Evolutionary conservation across 2,797 vertebrate genomes (phyloP).

Genomic region (Eospalax fontanierii): DNA sequence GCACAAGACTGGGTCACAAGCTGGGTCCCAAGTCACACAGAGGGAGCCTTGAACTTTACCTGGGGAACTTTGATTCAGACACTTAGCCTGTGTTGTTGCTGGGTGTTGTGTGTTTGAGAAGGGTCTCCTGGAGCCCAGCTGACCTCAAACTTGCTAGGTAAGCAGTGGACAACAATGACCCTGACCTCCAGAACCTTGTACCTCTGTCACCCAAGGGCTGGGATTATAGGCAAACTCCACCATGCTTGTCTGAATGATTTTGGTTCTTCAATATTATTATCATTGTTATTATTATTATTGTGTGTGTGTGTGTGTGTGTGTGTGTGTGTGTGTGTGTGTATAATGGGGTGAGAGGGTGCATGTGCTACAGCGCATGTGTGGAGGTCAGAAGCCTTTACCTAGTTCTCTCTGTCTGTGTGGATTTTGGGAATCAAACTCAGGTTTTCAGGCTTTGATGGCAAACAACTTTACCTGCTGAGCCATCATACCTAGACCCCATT

Average conservation of each 20-base stretch:
- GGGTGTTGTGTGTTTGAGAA: neutral
- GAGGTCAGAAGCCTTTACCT: neutral
- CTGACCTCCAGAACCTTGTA: neutral
- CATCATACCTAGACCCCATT: neutral
- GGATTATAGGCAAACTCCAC: neutral
- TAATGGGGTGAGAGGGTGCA: neutral
- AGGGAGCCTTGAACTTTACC: neutral
- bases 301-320: neutral
- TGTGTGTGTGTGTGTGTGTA: neutral
- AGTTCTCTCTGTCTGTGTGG: neutral
- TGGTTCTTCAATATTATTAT: neutral
- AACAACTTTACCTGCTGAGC: neutral
- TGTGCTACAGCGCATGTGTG: rapidly evolving
- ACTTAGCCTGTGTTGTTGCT: neutral
- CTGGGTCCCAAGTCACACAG: neutral
- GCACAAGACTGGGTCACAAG: neutral
- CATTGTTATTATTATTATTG: too few relatives aligned
- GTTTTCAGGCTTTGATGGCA: neutral
- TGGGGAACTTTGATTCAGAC: neutral
- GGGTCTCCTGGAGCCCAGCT: neutral
- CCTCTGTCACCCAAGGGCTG: neutral
- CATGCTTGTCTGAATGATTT: neutral
- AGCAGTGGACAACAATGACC: neutral
- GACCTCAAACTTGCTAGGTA: neutral
- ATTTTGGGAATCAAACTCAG: neutral